Evolutionary conservation across 2,888 invertebrate genomes (phyloP).

Genomic region (Enchytraeus crypticus): DNA sequence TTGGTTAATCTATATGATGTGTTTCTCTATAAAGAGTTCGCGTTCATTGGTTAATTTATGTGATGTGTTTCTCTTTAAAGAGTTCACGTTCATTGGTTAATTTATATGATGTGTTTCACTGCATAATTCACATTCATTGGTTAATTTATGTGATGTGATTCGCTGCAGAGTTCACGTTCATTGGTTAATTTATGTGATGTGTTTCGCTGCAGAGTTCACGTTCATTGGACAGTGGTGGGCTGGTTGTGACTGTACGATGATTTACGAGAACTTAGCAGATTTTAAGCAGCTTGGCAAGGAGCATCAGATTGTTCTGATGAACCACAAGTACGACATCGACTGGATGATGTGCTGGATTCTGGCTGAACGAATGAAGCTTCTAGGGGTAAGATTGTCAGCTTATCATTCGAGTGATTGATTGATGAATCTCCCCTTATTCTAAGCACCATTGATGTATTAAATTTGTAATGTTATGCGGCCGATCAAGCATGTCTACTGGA

Average conservation of each 20-base stretch:
- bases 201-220: slow-evolving; percentile 65
- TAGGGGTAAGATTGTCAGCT: slow-evolving; percentile 80
- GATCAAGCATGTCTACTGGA: too few species aligned
- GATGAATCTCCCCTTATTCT: background rate
- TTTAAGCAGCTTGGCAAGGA: slow-evolving; percentile 65
- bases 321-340: slow-evolving; percentile 89
- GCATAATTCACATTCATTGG: background rate
- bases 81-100: too few species aligned
- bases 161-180: slow-evolving; percentile 72
- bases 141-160: too few species aligned
- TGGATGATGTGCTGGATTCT: slow-evolving; percentile 91
- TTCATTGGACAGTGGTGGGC: slow-evolving; percentile 93
- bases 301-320: slow-evolving; percentile 81
- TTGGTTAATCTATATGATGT: too few species aligned
- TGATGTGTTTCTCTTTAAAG: too few species aligned
- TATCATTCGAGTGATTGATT: too few species aligned
- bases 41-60: too few species aligned
- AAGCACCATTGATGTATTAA: too few species aligned
- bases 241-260: slow-evolving; percentile 62
- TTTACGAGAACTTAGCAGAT: slow-evolving; percentile 61
- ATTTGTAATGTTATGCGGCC: too few species aligned
- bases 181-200: too few species aligned
- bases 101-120: background rate
- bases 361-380: slow-evolving; percentile 66
- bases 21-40: too few species aligned